A percentile compares a stretch with the other conserved stretches of the same genome.
Conservation (phyloP, 2,113 vertebrate genomes). For the Chaenocephalus aceratus region DNA sequence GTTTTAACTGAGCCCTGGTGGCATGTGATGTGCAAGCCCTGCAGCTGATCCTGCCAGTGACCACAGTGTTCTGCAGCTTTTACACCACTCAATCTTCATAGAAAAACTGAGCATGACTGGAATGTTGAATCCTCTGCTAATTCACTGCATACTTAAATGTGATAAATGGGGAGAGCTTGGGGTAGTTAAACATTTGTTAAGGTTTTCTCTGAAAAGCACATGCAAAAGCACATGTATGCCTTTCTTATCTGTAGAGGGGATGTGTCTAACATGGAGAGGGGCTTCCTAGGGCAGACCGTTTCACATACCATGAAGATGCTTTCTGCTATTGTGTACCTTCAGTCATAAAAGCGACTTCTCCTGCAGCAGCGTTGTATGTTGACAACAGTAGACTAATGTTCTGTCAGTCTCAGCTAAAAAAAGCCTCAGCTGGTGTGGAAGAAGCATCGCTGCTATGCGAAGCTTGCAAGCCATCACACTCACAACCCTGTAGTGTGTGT, state of each 20-base stretch:
- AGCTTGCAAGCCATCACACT: slow-evolving; percentile 31
- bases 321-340: not conserved
- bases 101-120: slow-evolving; percentile 26
- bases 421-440: not conserved
- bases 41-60: slow-evolving; percentile 40
- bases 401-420: not conserved
- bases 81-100: slow-evolving; percentile 25
- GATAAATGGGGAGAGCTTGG: not conserved
- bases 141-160: slow-evolving; percentile 1
- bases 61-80: slow-evolving; percentile 5
- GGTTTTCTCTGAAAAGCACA: not conserved
- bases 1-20: slow-evolving; percentile 3
- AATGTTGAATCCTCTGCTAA: slow-evolving; percentile 18
- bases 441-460: slow-evolving; percentile 27
- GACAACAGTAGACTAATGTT: no score
- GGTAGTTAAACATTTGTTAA: not conserved
- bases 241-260: slow-evolving; percentile 9
- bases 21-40: slow-evolving; percentile 52
- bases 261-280: slow-evolving; percentile 19
- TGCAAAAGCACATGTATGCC: not conserved
- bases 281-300: slow-evolving; percentile 26
- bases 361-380: not conserved
- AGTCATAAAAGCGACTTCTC: not conserved
- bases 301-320: not conserved
- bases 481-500: slow-evolving; percentile 64